phyloP scores from a whole-genome alignment of 2,888 invertebrate genomes.

The Eretmocerus hayati region DNA sequence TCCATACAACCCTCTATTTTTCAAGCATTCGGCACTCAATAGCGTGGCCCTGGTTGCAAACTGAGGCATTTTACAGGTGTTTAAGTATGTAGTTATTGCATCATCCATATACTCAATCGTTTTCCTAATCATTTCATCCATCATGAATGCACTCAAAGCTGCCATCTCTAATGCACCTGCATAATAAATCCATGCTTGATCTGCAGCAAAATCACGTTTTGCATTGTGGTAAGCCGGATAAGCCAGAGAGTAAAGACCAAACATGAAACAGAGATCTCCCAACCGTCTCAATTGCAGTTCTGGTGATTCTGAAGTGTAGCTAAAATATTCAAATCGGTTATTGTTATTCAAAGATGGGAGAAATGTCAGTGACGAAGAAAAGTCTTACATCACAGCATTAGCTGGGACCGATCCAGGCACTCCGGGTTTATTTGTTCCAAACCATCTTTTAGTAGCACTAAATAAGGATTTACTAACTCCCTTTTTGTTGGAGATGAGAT shows the following conservation, averaged over 20 bases:
- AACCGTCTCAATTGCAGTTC: slow-evolving; percentile 89
- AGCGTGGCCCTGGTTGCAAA: slow-evolving; percentile 89
- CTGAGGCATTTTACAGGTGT: slow-evolving; percentile 85
- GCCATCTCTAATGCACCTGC: slow-evolving; percentile 98
- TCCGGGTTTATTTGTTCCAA: slow-evolving; percentile 83
- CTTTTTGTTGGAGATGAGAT: slow-evolving; percentile 77
- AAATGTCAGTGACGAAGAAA: slow-evolving; percentile 3
- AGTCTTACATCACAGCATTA: slow-evolving; percentile 78
- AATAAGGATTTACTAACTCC: slow-evolving; percentile 88
- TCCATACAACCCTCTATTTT: slow-evolving; percentile 67
- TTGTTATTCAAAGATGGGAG: too few species aligned
- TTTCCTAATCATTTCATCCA: slow-evolving; percentile 69
- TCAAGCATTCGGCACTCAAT: slow-evolving; percentile 80
- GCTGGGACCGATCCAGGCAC: slow-evolving; percentile 57
- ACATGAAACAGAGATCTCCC: slow-evolving; percentile 94
- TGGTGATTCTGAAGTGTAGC: slow-evolving; percentile 75
- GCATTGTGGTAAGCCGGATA: slow-evolving; percentile 92
- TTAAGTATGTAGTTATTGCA: slow-evolving; percentile 84
- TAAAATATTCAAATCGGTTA: slow-evolving; percentile 40
- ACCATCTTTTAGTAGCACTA: slow-evolving; percentile 93
- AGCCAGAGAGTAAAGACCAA: slow-evolving; percentile 86
- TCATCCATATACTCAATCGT: slow-evolving; percentile 90
- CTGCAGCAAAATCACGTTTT: slow-evolving; percentile 94
- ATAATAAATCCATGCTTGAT: slow-evolving; percentile 95
- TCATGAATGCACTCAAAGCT: slow-evolving; percentile 84